phyloP scores from a whole-genome alignment of 2,797 vertebrate species.

The Mycteria americana region DNA sequence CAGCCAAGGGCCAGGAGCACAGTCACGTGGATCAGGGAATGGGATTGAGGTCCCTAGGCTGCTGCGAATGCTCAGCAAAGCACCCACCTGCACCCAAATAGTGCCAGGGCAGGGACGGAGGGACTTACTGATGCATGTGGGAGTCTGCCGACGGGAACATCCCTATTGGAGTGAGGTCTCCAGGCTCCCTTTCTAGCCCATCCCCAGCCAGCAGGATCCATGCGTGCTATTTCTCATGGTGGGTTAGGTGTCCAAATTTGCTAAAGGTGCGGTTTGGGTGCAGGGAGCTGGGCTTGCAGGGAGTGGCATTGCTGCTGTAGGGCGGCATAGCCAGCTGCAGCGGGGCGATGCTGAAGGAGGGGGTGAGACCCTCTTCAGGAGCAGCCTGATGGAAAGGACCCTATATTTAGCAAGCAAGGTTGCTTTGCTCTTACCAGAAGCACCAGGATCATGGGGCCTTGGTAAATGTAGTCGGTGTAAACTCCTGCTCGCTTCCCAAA shows the following conservation, averaged over 20 bases:
- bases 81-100: background rate
- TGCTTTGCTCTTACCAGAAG: constrained; percentile 82
- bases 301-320: background rate
- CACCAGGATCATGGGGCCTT: constrained; percentile 94
- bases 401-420: background rate
- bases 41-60: background rate
- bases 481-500: constrained; percentile 90
- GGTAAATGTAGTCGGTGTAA: constrained; percentile 95
- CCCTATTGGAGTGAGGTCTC: background rate
- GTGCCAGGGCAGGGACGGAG: background rate
- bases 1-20: background rate
- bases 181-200: background rate
- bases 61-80: background rate
- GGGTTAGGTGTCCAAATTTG: background rate
- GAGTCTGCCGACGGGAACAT: background rate
- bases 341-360: background rate
- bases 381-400: background rate
- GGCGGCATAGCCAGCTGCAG: background rate
- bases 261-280: background rate
- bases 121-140: background rate
- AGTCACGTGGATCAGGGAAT: background rate
- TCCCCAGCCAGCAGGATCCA: background rate
- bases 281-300: background rate
- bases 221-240: fast-evolving
- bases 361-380: background rate